Conservation (phyloP, 2,888 invertebrate species). For the Cheilosia soror region DNA sequence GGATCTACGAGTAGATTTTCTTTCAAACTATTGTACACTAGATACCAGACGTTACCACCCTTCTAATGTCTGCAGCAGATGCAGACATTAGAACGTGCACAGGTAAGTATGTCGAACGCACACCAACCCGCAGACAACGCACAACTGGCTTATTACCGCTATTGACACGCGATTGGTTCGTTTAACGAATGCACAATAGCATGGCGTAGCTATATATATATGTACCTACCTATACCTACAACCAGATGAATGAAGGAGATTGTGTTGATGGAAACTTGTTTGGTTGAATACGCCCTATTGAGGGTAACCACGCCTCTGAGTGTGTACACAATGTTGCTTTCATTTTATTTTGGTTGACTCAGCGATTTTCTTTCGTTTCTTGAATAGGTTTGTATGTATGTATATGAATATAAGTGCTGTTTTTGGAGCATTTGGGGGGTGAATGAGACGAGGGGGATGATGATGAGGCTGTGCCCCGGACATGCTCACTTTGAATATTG, state of each 20-base stretch:
- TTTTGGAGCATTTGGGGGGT: conserved; percentile 14
- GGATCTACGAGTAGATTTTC: neutral
- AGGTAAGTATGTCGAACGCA: conserved; percentile 10
- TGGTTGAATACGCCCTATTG: conserved; percentile 64
- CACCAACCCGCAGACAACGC: conserved; percentile 11
- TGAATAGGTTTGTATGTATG: conserved; percentile 16
- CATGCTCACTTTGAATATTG: conserved; percentile 61
- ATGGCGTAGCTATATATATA: neutral
- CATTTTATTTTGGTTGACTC: conserved; percentile 70
- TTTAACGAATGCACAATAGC: conserved; percentile 23
- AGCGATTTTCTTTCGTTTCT: conserved; percentile 46
- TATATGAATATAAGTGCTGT: conserved; percentile 14
- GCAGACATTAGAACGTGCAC: conserved; percentile 22
- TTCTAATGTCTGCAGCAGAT: conserved; percentile 18
- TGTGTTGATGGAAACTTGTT: conserved; percentile 61
- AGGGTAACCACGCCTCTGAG: conserved; percentile 65
- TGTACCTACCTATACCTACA: conserved; percentile 35
- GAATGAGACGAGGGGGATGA: conserved; percentile 30
- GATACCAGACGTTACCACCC: conserved; percentile 26
- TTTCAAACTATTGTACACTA: conserved; percentile 5
- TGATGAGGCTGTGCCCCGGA: conserved; percentile 18
- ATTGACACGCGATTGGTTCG: conserved; percentile 66
- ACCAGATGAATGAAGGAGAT: conserved; percentile 42
- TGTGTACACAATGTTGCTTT: conserved; percentile 61
- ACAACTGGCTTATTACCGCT: conserved; percentile 17